phyloP scores from a whole-genome alignment of 2,113 vertebrate genomes.

The Caloenas nicobarica region DNA sequence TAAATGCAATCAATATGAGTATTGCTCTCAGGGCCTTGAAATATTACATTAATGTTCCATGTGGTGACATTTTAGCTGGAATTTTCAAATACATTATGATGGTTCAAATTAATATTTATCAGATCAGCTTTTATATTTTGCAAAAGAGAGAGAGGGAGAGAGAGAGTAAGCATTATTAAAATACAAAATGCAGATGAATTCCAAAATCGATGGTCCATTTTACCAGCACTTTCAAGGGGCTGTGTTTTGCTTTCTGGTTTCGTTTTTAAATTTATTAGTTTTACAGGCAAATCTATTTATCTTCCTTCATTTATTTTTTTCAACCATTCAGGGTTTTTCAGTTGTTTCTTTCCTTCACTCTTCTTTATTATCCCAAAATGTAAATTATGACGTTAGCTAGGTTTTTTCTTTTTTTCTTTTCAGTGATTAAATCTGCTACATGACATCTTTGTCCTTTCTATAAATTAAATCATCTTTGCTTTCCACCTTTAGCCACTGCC shows the following conservation, averaged over 20 bases:
- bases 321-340: constrained; percentile 62
- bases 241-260: constrained; percentile 82
- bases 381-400: constrained; percentile 81
- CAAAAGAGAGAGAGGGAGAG: constrained; percentile 87
- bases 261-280: constrained; percentile 86
- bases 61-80: constrained; percentile 99
- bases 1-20: constrained; percentile 99
- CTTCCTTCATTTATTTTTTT: constrained; percentile 65
- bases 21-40: constrained; percentile 99
- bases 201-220: constrained; percentile 88
- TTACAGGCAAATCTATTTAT: constrained; percentile 81
- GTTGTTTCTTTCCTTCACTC: constrained; percentile 75
- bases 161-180: constrained; percentile 89
- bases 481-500: constrained; percentile 79
- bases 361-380: constrained; percentile 83
- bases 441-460: constrained; percentile 85
- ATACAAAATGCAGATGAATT: constrained; percentile 91
- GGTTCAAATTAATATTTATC: constrained; percentile 99
- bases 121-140: constrained; percentile 99
- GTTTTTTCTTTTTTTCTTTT: constrained; percentile 77
- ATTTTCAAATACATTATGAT: constrained; percentile 99
- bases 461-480: constrained; percentile 86
- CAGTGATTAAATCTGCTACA: constrained; percentile 87
- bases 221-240: constrained; percentile 82
- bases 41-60: constrained; percentile 99